phyloP scores from a whole-genome alignment of 2,797 vertebrate genomes.

The Poeciliopsis infans region DNA sequence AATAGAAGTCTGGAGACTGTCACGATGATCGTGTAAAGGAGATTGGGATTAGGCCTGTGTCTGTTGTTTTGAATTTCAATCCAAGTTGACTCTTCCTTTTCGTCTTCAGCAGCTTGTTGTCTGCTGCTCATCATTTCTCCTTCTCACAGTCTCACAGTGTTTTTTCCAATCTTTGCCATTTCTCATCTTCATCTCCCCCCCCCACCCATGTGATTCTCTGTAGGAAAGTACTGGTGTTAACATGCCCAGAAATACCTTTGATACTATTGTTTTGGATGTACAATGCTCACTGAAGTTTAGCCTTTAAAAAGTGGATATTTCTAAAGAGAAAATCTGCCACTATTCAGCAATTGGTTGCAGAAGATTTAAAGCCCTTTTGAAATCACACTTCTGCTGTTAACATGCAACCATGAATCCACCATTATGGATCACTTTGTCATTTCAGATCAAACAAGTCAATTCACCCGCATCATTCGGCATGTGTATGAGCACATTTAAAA shows the following conservation, averaged over 20 bases:
- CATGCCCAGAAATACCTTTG: background rate
- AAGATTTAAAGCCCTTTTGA: background rate
- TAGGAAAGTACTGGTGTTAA: background rate
- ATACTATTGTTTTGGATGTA: background rate
- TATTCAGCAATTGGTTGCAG: background rate
- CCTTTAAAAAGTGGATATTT: background rate
- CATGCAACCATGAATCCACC: background rate
- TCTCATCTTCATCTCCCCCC: background rate
- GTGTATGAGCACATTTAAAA: too few species aligned
- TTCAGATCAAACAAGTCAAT: background rate
- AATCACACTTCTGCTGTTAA: background rate
- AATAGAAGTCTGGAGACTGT: conserved; percentile 65
- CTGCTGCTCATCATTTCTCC: background rate
- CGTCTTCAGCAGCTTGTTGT: conserved; percentile 20
- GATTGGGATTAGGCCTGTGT: conserved; percentile 49
- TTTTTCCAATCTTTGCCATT: conserved; percentile 3
- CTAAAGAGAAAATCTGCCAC: background rate
- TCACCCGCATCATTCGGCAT: background rate
- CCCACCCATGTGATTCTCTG: background rate
- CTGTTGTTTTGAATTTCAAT: conserved; percentile 27
- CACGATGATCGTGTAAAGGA: conserved; percentile 56
- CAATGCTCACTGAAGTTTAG: background rate
- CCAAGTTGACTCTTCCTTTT: conserved; percentile 25
- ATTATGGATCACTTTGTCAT: background rate
- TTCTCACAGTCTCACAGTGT: background rate